These are phyloP conservation scores for Gymnogyps californianus DNA, from an alignment of 2,113 vertebrate genomes.

Conservation along the genomic window DNA sequence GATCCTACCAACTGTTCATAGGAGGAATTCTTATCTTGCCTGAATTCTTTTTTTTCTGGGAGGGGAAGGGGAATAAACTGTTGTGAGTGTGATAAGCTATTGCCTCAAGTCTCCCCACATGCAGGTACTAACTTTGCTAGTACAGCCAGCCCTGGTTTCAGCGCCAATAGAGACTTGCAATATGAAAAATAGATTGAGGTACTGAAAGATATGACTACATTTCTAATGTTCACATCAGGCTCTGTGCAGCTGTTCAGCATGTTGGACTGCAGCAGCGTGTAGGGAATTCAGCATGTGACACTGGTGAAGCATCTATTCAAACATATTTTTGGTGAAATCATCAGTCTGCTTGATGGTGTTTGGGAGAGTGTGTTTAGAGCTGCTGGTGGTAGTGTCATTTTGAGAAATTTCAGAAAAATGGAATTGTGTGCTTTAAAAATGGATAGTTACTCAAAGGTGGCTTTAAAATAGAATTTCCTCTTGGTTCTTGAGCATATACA, in stretches of 20 bases:
- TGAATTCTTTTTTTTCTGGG: neutral
- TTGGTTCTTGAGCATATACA: neutral
- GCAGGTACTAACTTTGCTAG: neutral
- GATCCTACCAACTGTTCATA: neutral
- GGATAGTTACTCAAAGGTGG: neutral
- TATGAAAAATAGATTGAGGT: neutral
- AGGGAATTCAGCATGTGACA: neutral
- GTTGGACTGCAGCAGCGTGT: neutral
- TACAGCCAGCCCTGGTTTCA: neutral
- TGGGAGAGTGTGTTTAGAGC: neutral
- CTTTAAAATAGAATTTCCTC: neutral
- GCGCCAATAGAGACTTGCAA: neutral
- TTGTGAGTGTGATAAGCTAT: neutral
- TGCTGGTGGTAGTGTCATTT: neutral
- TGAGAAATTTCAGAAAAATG: neutral
- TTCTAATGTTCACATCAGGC: neutral
- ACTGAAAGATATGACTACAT: rapidly evolving
- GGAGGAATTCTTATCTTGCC: neutral
- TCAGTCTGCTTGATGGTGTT: neutral
- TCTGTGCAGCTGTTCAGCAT: neutral
- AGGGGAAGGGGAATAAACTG: neutral
- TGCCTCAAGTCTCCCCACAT: neutral
- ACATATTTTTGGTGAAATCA: neutral
- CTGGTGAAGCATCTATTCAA: neutral
- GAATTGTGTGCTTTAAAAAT: neutral